These are phyloP conservation scores for Falco columbarius DNA, from an alignment of 2,797 vertebrate genomes.

Conservation along the genomic window DNA sequence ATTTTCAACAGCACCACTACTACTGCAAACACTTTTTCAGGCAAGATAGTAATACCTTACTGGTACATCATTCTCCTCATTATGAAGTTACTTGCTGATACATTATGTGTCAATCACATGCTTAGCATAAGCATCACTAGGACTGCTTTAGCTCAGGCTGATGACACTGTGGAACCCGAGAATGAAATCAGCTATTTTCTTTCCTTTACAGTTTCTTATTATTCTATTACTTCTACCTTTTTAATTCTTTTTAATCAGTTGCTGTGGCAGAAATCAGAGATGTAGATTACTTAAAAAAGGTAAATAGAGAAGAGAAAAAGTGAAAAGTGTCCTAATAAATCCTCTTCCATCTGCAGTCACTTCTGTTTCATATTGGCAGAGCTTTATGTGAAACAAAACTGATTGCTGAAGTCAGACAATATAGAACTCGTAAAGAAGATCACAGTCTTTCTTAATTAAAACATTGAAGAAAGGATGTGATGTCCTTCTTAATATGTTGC, in stretches of 20 bases:
- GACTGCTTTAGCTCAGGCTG: not conserved
- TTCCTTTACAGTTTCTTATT: not conserved
- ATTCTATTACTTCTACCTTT: not conserved
- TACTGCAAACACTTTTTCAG: not conserved
- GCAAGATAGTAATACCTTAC: not conserved
- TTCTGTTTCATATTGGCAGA: not conserved
- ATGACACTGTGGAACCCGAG: not conserved
- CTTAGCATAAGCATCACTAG: not conserved
- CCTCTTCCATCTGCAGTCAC: not conserved
- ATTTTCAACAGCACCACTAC: not conserved
- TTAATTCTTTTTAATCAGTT: not conserved
- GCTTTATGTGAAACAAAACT: not conserved
- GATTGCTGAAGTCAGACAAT: not conserved
- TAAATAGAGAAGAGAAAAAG: not conserved
- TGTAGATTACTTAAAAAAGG: not conserved
- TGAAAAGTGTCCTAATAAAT: not conserved
- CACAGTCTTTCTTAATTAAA: not conserved
- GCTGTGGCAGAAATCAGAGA: not conserved
- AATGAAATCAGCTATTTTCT: not conserved
- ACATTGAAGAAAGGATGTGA: not conserved
- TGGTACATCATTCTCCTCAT: not conserved
- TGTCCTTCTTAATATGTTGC: not conserved
- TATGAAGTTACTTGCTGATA: not conserved
- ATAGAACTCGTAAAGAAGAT: not conserved
- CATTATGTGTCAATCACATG: accelerated